Base-by-base conservation (phyloP, 2,797 vertebrate genomes). In the Tolypeutes matacus region DNA sequence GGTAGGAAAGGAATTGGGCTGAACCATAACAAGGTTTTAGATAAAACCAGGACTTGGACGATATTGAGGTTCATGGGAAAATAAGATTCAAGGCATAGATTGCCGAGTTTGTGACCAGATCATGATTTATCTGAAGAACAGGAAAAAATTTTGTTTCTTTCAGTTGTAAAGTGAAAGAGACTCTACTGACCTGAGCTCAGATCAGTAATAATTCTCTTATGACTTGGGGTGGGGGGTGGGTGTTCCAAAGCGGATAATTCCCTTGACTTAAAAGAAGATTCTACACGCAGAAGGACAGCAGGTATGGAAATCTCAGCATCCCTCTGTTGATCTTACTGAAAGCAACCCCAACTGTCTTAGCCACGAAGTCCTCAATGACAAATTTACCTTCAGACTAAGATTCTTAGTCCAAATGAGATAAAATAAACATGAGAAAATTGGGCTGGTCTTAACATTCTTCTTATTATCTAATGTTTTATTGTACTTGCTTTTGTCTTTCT, bases 321-420 rank as follows among this genome's bases (percentile, higher is more conserved):
- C 23, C 7, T 69, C 78, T 78, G n/a, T 56, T 56, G 56, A 21
- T 23, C 34, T 9, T 27, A 6, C 10, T 34, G 67, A 95, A 94
- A 85, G 58, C 85, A 82, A 95, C 82, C 39, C 34, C 6, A 14
- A 42, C 11, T 34, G 27, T 67, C 20, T 93, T 18, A 80, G 42
- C 73, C 76, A 69, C 34, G 4, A 80, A 56, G 42, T 81, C 72
- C 76, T 67, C 76, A 70, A n/a, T 12, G 36, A 70, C 67, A 91
- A 53, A 62, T 42, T 46, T 31, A 84, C 58, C 39, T 92, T 90
- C 11, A 10, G 1, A 25, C 42, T 51, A 14, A 77, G 82, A 91
- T 84, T 81, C 42, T 92, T 51, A 83, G 62, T 77, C 39, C 72
- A 83, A 89, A 65, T 18, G 7, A 93, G 29, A 89, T 31, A 88